Base-by-base conservation (phyloP, 2,113 vertebrate species). In the Podocnemis expansa region DNA sequence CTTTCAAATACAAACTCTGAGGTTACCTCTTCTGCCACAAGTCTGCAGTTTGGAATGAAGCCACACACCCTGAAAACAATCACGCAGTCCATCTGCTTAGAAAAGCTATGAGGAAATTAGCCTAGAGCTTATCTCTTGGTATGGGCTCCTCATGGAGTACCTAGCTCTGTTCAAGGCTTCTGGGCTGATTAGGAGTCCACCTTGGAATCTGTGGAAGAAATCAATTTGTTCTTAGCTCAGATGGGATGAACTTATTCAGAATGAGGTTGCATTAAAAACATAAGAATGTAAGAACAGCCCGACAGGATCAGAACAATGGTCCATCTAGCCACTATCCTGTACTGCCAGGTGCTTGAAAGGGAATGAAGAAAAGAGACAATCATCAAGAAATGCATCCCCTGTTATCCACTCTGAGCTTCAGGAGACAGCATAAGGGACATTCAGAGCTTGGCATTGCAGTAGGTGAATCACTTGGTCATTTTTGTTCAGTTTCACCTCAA, bases 361-460 rank as follows among this genome's bases (percentile, higher is more conserved):
- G n/a, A 38, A 38, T 38, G 34, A 70, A 70, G 17, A 70, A n/a
- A 70, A 70, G 17, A 70, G 34, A 9, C 19, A 38, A 22, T 38
- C 63, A 10, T 9, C 63, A 70, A 10, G n/a, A 21, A 19, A 70
- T n/a, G 17, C 63, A 38, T n/a, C 31, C 63, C 63, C 34, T 67
- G n/a, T 70, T 21, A 14, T 10, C n/a, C 31, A 21, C n/a, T 38
- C 63, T 9, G 17, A 21, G n/a, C 19, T 8, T 38, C n/a, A 22
- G n/a, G 19, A 70, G 22, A 16, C 63, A 38, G 19, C 21, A 17
- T n/a, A 38, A 38, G n/a, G n/a, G 9, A 70, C n/a, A 38, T 17
- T 38, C n/a, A 1, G 17, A 70, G 16, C 34, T 22, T 38, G n/a
- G n/a, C n/a, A 11, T 10, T 2, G 0, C n/a, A n/a, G 63, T 2